Evolutionary conservation across 2,113 vertebrate genomes (phyloP).

Genomic region (Austrofundulus limnaeus): DNA sequence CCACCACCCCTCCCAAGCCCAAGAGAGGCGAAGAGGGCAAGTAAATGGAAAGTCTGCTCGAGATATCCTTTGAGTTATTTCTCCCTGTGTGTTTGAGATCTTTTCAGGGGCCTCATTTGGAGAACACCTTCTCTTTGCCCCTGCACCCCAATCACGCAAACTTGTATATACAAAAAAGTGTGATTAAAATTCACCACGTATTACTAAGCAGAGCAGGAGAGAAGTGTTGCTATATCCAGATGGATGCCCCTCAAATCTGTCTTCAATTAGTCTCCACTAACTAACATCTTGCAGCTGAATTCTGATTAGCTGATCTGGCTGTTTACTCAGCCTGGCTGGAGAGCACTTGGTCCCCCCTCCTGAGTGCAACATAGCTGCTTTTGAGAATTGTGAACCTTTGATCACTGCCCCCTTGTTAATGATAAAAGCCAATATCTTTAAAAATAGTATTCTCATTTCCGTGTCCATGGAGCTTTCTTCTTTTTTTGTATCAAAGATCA

Average conservation of each 20-base stretch:
- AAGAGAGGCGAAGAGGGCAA: slow-evolving; percentile 39
- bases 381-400: slow-evolving; percentile 77
- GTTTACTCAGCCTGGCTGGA: slow-evolving; percentile 70
- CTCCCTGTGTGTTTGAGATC: slow-evolving; percentile 36
- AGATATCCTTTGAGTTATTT: slow-evolving; percentile 65
- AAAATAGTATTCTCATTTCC: slow-evolving; percentile 45
- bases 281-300: slow-evolving; percentile 76
- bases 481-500: slow-evolving; percentile 57
- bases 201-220: slow-evolving; percentile 60
- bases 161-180: slow-evolving; percentile 65
- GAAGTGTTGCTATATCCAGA: slow-evolving; percentile 57
- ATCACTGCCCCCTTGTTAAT: slow-evolving; percentile 75
- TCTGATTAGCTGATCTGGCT: slow-evolving; percentile 77
- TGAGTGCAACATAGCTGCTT: slow-evolving; percentile 69
- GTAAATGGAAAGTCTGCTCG: slow-evolving; percentile 56
- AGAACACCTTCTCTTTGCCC: slow-evolving; percentile 9
- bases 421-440: slow-evolving; percentile 73
- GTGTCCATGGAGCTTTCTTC: slow-evolving; percentile 45
- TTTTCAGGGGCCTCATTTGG: slow-evolving; percentile 57
- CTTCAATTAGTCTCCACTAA: slow-evolving; percentile 77
- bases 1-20: slow-evolving; percentile 1
- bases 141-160: slow-evolving; percentile 18
- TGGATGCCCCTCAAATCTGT: slow-evolving; percentile 73
- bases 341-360: slow-evolving; percentile 69
- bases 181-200: slow-evolving; percentile 75